A percentile compares a stretch with the other conserved stretches of the same genome.
Conservation (phyloP, 2,113 vertebrate species). For the Syrrhaptes paradoxus region DNA sequence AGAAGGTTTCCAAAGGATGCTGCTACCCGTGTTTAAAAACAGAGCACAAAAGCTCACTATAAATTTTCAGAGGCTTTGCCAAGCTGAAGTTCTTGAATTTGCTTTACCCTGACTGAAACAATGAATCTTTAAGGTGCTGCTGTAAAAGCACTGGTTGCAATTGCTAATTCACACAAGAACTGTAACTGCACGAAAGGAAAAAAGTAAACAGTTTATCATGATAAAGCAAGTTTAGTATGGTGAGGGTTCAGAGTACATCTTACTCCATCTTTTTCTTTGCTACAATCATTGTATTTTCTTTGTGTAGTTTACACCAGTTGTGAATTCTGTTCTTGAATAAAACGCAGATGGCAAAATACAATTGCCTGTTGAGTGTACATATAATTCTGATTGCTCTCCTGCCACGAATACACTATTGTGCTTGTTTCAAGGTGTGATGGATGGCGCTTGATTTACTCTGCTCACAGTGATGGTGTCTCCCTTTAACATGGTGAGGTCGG, state of each 20-base stretch:
- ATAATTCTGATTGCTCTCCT: neutral
- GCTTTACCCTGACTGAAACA: neutral
- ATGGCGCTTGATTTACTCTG: neutral
- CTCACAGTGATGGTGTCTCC: neutral
- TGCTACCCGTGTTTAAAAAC: neutral
- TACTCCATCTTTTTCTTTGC: neutral
- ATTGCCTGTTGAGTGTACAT: neutral
- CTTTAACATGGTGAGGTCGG: neutral
- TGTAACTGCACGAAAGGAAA: neutral
- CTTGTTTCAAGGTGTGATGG: neutral
- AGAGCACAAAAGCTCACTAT: neutral
- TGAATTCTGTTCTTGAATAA: neutral
- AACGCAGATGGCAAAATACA: neutral
- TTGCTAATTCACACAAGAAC: neutral
- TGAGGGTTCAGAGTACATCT: neutral
- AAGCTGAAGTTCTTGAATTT: conserved; percentile 9
- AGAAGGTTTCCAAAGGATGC: neutral
- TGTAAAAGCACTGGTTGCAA: neutral
- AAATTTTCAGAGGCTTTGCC: neutral
- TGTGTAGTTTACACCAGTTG: neutral
- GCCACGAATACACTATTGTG: neutral
- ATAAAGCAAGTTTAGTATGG: neutral
- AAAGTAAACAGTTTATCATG: neutral
- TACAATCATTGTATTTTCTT: neutral
- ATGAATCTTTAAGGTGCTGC: neutral